Evolutionary conservation across 2,113 vertebrate species (phyloP).

Genomic region (Budorcas taxicolor): DNA sequence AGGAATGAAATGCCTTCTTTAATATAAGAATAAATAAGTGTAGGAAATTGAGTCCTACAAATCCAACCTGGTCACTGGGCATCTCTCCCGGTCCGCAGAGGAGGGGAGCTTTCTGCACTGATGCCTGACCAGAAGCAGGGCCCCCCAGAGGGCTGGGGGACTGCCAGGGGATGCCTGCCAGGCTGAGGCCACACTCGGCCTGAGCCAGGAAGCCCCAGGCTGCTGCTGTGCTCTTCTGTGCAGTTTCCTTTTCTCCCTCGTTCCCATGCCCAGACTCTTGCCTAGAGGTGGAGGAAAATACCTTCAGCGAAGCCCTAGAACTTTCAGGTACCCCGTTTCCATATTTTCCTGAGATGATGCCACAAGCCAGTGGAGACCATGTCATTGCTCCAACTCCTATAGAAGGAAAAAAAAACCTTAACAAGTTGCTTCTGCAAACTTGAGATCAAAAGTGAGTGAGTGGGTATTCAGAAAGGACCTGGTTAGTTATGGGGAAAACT

Average conservation of each 20-base stretch:
- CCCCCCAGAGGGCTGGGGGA: not conserved
- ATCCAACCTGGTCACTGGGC: not conserved
- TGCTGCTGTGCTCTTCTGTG: not conserved
- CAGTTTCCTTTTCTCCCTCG: not conserved
- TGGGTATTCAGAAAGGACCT: not conserved
- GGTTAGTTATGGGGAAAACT: not conserved
- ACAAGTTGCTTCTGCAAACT: not conserved
- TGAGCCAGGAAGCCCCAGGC: not conserved
- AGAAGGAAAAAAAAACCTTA: not conserved
- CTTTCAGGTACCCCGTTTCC: slow-evolving; percentile 96
- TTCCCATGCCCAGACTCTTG: not conserved
- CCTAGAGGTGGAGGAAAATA: slow-evolving; percentile 54
- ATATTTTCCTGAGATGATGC: slow-evolving; percentile 98
- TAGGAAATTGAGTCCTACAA: not conserved
- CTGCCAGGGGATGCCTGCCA: not conserved
- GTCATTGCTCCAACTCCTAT: slow-evolving; percentile 98
- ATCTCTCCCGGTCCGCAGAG: not conserved
- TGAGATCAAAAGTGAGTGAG: not conserved
- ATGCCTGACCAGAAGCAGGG: not conserved
- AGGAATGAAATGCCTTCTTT: not conserved
- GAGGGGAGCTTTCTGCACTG: not conserved
- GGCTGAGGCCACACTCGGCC: not conserved
- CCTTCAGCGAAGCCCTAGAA: slow-evolving; percentile 97
- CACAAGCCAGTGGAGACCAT: slow-evolving; percentile 97
- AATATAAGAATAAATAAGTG: not conserved